Evolutionary conservation across 2,113 vertebrate species (phyloP), one percentile per base, ranked within the genome.

Genomic region (Oriolus oriolus): DNA sequence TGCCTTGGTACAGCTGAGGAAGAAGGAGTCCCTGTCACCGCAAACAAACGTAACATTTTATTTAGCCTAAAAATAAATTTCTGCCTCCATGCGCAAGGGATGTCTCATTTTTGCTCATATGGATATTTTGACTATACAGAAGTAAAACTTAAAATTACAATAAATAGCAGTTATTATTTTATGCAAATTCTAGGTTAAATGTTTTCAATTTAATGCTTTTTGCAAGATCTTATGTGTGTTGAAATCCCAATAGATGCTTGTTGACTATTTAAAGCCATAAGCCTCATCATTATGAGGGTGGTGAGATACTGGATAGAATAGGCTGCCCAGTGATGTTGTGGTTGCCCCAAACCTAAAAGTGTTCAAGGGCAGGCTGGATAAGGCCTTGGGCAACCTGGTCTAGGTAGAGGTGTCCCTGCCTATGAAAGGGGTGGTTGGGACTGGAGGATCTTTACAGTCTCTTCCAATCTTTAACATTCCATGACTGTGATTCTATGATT

Each of bases 301-400:
- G 31, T 63, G 35, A 44, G 27, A 63, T 28, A 53, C 15, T 37
- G 49, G 41, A 49, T 49, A 49, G 31, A 77, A 23, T 8, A 56
- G 21, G 10, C 21, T 3, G 0, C 22, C 15, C 16, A 44, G 79
- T 41, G 31, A 33, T 27, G 10, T 24, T 61, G 31, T 1, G 1
- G 21, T 10, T 47, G 27, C 26, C 23, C 31, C 47, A 61, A 0
- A 1, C 11, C 17, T 54, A 35, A 5, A 35, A 76, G 9, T 47
- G 24, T 16, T 50, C 37, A 44, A 81, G 33, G 44, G 44, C 27
- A 44, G 8, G 16, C 2, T 66, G 33, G 16, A 47, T 47, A 35
- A 19, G 8, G 11, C 21, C 41, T 68, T 35, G 41, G 35, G 4
- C 24, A 69, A 2, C 8, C 17, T 63, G 26, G 3, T 35, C 35